phyloP scores from a whole-genome alignment of 2,797 vertebrate genomes.

The Betta splendens region DNA sequence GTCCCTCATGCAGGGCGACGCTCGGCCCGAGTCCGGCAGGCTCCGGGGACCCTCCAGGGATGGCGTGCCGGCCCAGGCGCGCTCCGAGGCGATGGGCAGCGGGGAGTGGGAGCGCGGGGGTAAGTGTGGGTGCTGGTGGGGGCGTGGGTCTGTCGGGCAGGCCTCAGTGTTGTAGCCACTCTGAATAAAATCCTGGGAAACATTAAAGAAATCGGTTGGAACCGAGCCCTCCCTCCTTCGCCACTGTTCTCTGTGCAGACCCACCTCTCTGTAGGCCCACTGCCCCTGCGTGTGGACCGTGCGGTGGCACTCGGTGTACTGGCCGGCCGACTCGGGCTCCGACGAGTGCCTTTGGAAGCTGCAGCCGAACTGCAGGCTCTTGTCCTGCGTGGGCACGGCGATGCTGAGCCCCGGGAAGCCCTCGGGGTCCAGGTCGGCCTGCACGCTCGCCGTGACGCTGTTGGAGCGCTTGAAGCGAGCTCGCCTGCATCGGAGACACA shows the following conservation, averaged over 20 bases:
- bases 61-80: conserved; percentile 79
- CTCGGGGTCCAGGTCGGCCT: conserved; percentile 96
- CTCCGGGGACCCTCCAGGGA: conserved; percentile 91
- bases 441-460: conserved; percentile 96
- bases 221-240: no score
- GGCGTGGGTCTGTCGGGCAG: conserved; percentile 75
- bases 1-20: conserved; percentile 93
- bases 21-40: conserved; percentile 93
- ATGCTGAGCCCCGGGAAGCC: conserved; percentile 86
- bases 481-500: conserved; percentile 78
- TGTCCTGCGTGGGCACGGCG: conserved; percentile 93
- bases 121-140: conserved; percentile 78
- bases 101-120: conserved; percentile 81
- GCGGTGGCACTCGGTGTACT: conserved; percentile 94
- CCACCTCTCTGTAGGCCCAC: conserved; percentile 94
- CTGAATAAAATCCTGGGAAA: conserved; percentile 83
- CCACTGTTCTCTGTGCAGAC: not conserved
- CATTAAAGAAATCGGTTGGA: not conserved
- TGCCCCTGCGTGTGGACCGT: conserved; percentile 99
- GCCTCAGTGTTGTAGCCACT: conserved; percentile 81
- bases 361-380: conserved; percentile 95
- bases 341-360: conserved; percentile 97
- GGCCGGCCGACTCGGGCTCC: conserved; percentile 91
- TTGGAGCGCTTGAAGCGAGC: conserved; percentile 98
- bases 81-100: conserved; percentile 77